phyloP scores from a whole-genome alignment of 2,797 vertebrate genomes.

The Oreonectes daqikongensis region DNA sequence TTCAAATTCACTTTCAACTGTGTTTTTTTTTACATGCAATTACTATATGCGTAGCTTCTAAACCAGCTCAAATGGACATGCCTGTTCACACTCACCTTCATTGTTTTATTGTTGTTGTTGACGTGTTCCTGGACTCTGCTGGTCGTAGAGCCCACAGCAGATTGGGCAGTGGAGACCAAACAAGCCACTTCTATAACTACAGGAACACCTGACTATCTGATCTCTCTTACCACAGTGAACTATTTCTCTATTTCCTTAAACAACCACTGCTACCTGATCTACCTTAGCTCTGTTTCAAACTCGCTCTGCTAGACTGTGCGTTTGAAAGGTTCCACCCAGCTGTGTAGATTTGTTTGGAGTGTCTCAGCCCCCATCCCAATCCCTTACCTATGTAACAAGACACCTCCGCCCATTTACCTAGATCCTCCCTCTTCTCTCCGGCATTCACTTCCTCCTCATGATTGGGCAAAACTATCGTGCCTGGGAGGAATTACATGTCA shows the following conservation, averaged over 20 bases:
- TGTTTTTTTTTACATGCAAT: not conserved
- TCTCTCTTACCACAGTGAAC: not conserved
- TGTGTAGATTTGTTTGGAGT: conserved; percentile 29
- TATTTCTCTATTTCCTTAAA: not conserved
- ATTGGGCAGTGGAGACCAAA: not conserved
- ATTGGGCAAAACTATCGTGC: not conserved
- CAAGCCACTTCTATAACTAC: not conserved
- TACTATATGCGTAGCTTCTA: not conserved
- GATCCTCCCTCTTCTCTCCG: not conserved
- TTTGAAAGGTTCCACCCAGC: not conserved
- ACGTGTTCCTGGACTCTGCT: conserved; percentile 2
- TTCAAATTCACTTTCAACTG: not conserved
- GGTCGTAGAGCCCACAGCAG: not conserved
- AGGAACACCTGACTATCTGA: not conserved
- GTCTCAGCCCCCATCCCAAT: conserved; percentile 24
- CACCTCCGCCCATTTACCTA: conserved; percentile 44
- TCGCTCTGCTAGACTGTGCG: not conserved
- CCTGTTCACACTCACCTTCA: conserved; percentile 52
- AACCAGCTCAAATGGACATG: not conserved
- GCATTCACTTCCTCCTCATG: conserved; percentile 24
- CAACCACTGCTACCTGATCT: conserved; percentile 1
- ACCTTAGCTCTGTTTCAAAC: not conserved
- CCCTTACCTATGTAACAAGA: conserved; percentile 31
- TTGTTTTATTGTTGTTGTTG: conserved; percentile 3
- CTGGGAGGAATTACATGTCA: not conserved